Evolutionary conservation across 2,113 vertebrate species (phyloP), one percentile per base, ranked within the genome.

Genomic region (Sylvietta virens): DNA sequence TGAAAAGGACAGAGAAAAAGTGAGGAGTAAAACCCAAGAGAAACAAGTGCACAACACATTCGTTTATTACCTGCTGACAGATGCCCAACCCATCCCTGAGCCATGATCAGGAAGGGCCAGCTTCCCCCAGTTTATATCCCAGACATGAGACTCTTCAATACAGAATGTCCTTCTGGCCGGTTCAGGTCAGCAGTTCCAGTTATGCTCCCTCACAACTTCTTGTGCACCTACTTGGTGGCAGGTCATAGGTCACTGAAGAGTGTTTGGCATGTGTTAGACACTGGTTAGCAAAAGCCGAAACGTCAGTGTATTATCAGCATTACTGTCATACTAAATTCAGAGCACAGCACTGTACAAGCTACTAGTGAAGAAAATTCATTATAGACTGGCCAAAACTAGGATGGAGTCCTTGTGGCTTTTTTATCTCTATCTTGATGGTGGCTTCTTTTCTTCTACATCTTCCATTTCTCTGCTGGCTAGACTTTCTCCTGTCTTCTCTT

Each of bases 11-110:
- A 65, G 37, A 73, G 22, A 51, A 60, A 58, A 66, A 39, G 6
- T 6, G 13, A 50, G 44, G 15, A 33, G 18, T 66, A 39, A 66
- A 66, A 50, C 13, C 37, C 23, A 51, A 22, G 69, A n/a, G 33
- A 53, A 74, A 51, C 15, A 65, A 58, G 8, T n/a, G 33, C 24
- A 14, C 33, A 24, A 39, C 22, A 28, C 69, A n/a, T 6, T 37
- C 45, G 7, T 9, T 66, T 42, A 20, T 22, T 19, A 14, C 20
- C 13, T 88, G 28, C 42, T 64, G 44, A 51, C 37, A 0, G 0
- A 45, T 24, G 10, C 28, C 15, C 13, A 51, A 2, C 15, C 33
- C 16, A 39, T 73, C 13, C 15, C 28, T 0, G 1, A 45, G 10
- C 60, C 19, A 4, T 39, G 37, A 45, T 73, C 37, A 14, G 45